Evolutionary conservation across 2,888 invertebrate species (phyloP).

Genomic region (Microctonus brassicae): DNA sequence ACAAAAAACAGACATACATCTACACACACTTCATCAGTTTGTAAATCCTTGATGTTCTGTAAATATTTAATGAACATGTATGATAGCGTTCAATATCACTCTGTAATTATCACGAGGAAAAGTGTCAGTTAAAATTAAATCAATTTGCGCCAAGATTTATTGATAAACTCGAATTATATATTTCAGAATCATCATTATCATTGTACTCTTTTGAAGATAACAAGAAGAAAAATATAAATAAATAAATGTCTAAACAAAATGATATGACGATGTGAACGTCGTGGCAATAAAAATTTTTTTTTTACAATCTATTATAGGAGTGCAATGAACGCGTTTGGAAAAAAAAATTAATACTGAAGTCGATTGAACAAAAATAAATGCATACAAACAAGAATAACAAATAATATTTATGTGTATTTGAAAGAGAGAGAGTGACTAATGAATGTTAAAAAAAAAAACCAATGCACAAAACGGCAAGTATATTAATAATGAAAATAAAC

Average conservation of each 20-base stretch:
- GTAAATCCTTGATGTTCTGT: slow-evolving; percentile 44
- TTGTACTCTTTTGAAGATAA: neutral
- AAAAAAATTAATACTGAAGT: too few species aligned
- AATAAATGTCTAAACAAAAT: neutral
- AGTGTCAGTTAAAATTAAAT: slow-evolving; percentile 8
- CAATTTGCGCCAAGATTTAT: neutral
- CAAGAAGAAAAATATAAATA: neutral
- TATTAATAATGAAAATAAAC: slow-evolving; percentile 31
- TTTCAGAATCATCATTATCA: neutral
- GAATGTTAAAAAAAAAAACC: slow-evolving; percentile 27
- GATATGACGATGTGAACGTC: neutral
- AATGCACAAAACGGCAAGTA: slow-evolving; percentile 50
- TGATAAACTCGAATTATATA: neutral
- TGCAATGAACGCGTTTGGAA: too few species aligned
- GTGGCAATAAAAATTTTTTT: too few species aligned
- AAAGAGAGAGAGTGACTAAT: slow-evolving; percentile 16
- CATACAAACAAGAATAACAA: neutral
- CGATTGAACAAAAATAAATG: too few species aligned
- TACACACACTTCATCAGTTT: too few species aligned
- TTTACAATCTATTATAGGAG: neutral
- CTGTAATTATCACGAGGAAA: slow-evolving; percentile 23
- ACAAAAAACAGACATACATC: slow-evolving; percentile 19
- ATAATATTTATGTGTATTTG: neutral
- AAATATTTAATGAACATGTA: slow-evolving; percentile 37
- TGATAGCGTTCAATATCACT: slow-evolving; percentile 19